These are phyloP conservation scores for Oreonectes daqikongensis DNA, from an alignment of 2,797 vertebrate species.

Conservation along the genomic window DNA sequence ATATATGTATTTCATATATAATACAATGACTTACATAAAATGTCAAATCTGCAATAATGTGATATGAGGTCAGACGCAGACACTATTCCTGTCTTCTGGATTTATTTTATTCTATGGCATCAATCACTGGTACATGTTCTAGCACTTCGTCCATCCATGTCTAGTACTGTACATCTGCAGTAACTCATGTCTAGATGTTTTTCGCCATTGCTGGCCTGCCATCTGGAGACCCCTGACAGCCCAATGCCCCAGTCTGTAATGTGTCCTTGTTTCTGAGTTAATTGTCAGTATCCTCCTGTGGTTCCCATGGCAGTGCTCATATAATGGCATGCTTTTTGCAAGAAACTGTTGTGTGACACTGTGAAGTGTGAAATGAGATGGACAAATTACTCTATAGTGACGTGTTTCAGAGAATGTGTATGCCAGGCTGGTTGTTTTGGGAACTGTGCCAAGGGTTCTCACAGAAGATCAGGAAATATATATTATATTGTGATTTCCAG, in stretches of 20 bases:
- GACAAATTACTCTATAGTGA: background rate
- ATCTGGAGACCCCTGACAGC: background rate
- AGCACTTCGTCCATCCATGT: background rate
- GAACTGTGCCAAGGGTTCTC: background rate
- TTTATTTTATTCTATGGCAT: background rate
- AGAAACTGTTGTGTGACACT: background rate
- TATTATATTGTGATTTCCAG: too few relatives aligned
- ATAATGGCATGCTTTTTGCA: background rate
- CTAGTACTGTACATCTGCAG: background rate
- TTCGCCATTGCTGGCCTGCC: background rate
- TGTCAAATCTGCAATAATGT: too few relatives aligned
- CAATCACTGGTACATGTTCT: background rate
- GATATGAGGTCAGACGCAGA: too few relatives aligned
- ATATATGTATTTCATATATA: too few relatives aligned
- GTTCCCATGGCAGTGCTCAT: slow-evolving; percentile 3
- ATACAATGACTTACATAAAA: too few relatives aligned
- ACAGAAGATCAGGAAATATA: background rate
- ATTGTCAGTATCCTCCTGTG: background rate
- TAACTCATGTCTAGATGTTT: too few relatives aligned
- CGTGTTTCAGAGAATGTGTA: background rate
- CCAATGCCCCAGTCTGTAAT: background rate
- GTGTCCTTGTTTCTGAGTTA: background rate
- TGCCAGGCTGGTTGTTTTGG: background rate
- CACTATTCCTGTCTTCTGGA: too few relatives aligned
- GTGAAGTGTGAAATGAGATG: background rate